Base-by-base conservation (phyloP, 2,888 invertebrate genomes). In the Dolichopus griseipennis region DNA sequence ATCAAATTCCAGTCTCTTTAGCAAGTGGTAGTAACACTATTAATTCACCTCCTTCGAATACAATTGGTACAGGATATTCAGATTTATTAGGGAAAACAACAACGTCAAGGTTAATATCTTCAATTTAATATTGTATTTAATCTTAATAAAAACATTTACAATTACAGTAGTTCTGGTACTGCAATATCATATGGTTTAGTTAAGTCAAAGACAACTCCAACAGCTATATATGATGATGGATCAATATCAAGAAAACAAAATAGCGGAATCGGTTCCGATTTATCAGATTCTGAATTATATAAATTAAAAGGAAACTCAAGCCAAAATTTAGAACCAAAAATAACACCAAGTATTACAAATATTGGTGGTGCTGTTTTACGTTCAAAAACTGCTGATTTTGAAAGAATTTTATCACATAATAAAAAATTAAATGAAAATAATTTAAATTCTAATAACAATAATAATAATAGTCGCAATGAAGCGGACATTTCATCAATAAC, bases 321-420 rank as follows among this genome's bases (percentile, higher is more conserved):
- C 69, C 71, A 74, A 67, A 68, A 71, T 68, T 66, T 67, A 41
- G 82, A 83, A 69, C 82, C 83, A 9, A 81, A 79, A 72, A 76
- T 80, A 68, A 82, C 85, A 27, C 83, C 87, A 0, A 86, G 86
- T 75, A 88, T 88, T 74, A 84, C 86, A 0, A 88, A 84, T 73
- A 88, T 88, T 72, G 88, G 88, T 6, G 87, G 86, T 66, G 87
- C 86, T 27, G 88, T 88, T 27, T 76, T 88, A 71, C 82, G 85
- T 72, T 88, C 87, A 2, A 87, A 87, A 78, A 88, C 88, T 0
- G 88, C 87, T 0, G 88, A 88, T 75, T 88, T 88, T 73, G 88
- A 88, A 74, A 82, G 85, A 73, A 73, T 76, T 71, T 71, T 73
- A 27, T 66, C 65, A 67, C 61, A 70, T 21, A 65, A 67, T 67